Base-by-base conservation (phyloP, 2,888 invertebrate genomes). In the Drosophila neotestacea region DNA sequence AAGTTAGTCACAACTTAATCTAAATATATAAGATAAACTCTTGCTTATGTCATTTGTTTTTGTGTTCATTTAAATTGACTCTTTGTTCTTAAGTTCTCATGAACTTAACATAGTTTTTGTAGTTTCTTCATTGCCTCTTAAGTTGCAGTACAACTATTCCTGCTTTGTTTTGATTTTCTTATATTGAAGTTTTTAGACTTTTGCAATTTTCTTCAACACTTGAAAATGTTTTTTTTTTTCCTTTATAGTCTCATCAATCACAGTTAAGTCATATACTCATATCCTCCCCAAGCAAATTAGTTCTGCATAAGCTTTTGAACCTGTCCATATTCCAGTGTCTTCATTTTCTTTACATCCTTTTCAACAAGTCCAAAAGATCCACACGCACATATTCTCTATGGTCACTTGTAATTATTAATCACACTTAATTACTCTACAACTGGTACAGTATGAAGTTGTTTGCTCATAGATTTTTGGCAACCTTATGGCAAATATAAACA, bases 381-480 rank as follows among this genome's bases (percentile, higher is more conserved):
- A 32, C 32, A 32, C 9, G 32, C 32, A 32, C 30, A 41, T 7
- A 42, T 16, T n/a, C 41, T 54, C 16, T 34, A 50, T 50, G 11
- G 16, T 50, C 34, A 48, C 48, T 34, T 34, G 11, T 2, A 32
- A 13, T 34, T 27, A 46, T 44, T 56, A 10, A 34, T 46, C 44
- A 27, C 34, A 36, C 47, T 16, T 59, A 59, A 59, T 59, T 48
- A 59, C 39, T 59, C 38, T 6, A 41, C 30, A 48, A 27, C 10
- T 30, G 4, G 9, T 11, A 38, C 38, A 34, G 7, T 32, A 32
- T 32, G 32, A 32, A 44, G 39, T 38, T 48, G 22, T 50, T 36
- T 38, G 38, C 10, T 30, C 32, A 46, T 59, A 41, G 28, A 54
- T 48, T 64, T 76, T 50, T 27, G 47, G 55, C 47, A 59, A 55